phyloP scores from a whole-genome alignment of 2,797 vertebrate genomes.

The Propithecus perrieri region DNA sequence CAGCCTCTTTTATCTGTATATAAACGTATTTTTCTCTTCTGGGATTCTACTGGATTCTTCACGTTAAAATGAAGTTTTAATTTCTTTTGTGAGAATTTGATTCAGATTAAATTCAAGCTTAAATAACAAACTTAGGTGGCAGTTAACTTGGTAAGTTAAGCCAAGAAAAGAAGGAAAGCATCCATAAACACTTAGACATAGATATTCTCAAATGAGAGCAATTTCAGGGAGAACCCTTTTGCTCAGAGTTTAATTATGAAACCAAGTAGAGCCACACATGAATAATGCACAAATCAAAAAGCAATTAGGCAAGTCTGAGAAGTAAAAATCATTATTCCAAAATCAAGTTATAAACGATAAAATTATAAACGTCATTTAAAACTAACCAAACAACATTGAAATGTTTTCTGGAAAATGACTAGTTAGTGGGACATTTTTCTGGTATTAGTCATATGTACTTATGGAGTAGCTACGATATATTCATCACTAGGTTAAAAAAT shows the following conservation, averaged over 20 bases:
- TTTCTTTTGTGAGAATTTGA: slow-evolving; percentile 9
- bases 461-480: not conserved
- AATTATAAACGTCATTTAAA: slow-evolving; percentile 6
- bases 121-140: not conserved
- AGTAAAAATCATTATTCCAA: not conserved
- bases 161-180: not conserved
- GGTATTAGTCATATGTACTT: not conserved
- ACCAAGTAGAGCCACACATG: not conserved
- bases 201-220: not conserved
- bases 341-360: not conserved
- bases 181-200: not conserved
- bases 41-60: not conserved
- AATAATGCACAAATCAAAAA: not conserved
- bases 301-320: not conserved
- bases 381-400: not conserved
- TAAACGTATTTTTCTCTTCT: not conserved
- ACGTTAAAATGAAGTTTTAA: not conserved
- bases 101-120: not conserved
- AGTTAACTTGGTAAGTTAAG: not conserved
- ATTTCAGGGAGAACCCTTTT: not conserved
- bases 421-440: not conserved
- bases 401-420: slow-evolving; percentile 11
- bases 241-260: slow-evolving; percentile 4
- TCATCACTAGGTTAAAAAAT: not conserved
- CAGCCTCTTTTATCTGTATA: not conserved